phyloP scores from a whole-genome alignment of 1,140 invertebrate genomes.

The Panonychus citri region DNA sequence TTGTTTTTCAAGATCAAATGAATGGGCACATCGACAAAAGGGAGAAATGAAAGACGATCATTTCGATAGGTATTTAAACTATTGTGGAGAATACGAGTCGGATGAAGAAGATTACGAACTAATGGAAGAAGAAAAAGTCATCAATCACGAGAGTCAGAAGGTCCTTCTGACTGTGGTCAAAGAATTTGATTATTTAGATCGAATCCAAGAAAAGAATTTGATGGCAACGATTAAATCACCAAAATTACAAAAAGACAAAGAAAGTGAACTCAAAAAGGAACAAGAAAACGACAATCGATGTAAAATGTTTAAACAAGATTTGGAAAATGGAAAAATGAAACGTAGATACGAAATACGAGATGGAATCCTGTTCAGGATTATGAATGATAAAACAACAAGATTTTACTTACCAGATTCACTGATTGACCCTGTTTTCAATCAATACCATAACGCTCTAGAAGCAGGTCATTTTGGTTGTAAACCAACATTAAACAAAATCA shows the following conservation, averaged over 20 bases:
- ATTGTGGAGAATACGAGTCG: neutral
- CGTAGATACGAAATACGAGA: neutral
- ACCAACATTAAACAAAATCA: neutral
- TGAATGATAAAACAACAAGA: neutral
- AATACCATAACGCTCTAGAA: neutral
- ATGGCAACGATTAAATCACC: neutral
- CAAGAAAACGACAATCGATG: neutral
- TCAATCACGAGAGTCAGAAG: neutral
- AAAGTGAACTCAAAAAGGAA: neutral
- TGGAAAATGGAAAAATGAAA: neutral
- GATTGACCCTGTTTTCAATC: neutral
- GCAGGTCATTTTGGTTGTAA: neutral
- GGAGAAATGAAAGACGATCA: neutral
- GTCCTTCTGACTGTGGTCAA: neutral
- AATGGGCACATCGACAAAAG: neutral
- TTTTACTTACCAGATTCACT: neutral
- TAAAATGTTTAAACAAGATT: neutral
- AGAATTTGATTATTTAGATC: neutral
- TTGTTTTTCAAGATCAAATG: neutral
- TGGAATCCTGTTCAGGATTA: neutral
- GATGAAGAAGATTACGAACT: neutral
- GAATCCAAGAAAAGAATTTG: neutral
- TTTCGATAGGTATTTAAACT: neutral
- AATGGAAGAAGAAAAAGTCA: neutral
- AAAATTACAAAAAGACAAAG: neutral